These are phyloP conservation scores for Erpornis zantholeuca DNA, from an alignment of 2,113 vertebrate genomes.

Conservation along the genomic window DNA sequence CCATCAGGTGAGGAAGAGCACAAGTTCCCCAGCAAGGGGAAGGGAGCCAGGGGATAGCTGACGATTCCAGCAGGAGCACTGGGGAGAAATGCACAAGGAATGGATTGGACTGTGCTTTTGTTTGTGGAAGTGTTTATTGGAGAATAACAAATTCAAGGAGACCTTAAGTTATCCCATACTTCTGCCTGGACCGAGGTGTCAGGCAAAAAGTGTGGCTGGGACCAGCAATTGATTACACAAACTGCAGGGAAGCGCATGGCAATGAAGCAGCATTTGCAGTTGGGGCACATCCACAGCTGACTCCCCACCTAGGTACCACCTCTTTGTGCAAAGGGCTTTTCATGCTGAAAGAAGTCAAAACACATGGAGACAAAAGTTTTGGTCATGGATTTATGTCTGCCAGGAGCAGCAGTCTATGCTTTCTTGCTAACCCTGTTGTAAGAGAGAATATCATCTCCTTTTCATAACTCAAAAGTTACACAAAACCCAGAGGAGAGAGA, in stretches of 20 bases:
- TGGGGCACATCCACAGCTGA: not conserved
- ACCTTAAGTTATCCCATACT: not conserved
- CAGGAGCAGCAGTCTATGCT: not conserved
- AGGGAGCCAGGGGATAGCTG: not conserved
- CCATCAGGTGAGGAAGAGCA: not conserved
- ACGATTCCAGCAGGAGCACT: not conserved
- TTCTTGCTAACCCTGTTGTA: not conserved
- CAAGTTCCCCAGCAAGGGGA: fast-evolving
- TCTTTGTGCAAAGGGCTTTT: not conserved
- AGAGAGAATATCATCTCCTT: not conserved
- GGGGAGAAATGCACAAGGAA: not conserved
- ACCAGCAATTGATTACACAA: fast-evolving
- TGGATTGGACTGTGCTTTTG: fast-evolving
- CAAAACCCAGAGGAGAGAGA: not conserved
- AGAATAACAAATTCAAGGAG: not conserved
- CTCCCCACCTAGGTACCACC: not conserved
- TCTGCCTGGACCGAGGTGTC: not conserved
- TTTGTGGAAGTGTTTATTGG: not conserved
- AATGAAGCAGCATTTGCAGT: not conserved
- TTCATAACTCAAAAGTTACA: not conserved
- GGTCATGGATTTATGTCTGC: not conserved
- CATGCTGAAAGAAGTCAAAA: not conserved
- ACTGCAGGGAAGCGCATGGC: not conserved
- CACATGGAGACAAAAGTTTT: not conserved
- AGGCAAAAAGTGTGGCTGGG: not conserved